phyloP scores from a whole-genome alignment of 2,113 vertebrate genomes.

The Eretmodus cyanostictus region DNA sequence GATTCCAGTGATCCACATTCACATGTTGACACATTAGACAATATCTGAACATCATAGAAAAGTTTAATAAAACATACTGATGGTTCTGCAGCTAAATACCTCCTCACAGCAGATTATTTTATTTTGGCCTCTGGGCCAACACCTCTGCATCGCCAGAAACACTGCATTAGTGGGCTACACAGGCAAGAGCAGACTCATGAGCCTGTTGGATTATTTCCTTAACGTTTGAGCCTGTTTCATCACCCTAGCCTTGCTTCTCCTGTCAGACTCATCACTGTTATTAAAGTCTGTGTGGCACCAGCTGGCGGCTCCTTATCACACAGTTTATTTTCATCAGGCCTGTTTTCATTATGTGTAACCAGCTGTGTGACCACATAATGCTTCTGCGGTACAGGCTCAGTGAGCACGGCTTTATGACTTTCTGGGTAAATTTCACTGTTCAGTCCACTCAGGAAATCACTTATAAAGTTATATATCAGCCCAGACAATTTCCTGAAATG shows the following conservation, averaged over 20 bases:
- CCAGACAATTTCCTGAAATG: background rate
- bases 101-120: background rate
- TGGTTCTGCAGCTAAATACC: background rate
- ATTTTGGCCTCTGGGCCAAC: background rate
- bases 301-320: conserved; percentile 15
- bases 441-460: background rate
- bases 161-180: background rate
- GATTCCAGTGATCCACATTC: background rate
- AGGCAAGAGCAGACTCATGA: background rate
- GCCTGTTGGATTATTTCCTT: background rate
- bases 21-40: background rate
- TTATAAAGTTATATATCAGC: background rate
- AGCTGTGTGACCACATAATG: background rate
- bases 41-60: background rate
- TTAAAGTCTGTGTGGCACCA: conserved; percentile 10
- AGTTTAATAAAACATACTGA: background rate
- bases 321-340: conserved; percentile 10
- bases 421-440: background rate
- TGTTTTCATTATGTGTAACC: background rate
- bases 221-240: background rate
- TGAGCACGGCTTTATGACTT: background rate
- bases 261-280: background rate
- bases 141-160: background rate
- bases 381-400: background rate
- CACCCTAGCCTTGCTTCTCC: background rate